A percentile compares a stretch with the other conserved stretches of the same genome.
These are phyloP conservation scores for Coregonus clupeaformis DNA, from an alignment of 2,113 vertebrate species.

Conservation along the genomic window DNA sequence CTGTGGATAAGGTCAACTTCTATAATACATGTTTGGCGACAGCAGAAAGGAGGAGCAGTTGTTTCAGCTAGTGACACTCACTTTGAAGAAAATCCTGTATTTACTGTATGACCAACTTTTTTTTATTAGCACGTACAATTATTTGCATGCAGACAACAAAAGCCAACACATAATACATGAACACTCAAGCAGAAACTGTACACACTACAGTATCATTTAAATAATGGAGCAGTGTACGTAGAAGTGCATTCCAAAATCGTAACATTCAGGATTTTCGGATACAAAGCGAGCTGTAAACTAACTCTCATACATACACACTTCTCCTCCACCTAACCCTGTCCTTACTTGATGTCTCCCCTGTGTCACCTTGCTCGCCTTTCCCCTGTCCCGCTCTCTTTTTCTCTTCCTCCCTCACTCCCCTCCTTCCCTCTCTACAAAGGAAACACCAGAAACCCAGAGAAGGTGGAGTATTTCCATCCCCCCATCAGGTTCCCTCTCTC, in stretches of 20 bases:
- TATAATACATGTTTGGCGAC: too few relatives aligned
- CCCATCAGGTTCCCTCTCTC: constrained; percentile 85
- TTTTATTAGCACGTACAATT: neutral
- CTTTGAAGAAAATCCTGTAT: too few relatives aligned
- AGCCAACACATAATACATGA: neutral
- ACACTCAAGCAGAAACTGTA: neutral
- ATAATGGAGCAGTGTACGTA: neutral
- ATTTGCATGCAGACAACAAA: neutral
- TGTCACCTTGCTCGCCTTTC: neutral
- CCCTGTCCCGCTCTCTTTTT: neutral
- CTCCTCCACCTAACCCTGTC: constrained; percentile 16
- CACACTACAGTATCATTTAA: neutral
- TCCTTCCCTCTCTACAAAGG: constrained; percentile 65
- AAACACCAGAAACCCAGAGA: constrained; percentile 87
- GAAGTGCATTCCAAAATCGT: neutral
- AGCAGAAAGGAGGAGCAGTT: neutral
- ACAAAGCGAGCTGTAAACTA: too few relatives aligned
- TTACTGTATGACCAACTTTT: neutral
- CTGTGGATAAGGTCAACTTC: too few relatives aligned
- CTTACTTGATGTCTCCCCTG: too few relatives aligned
- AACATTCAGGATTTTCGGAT: too few relatives aligned
- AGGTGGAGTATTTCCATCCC: constrained; percentile 88
- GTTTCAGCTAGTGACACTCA: neutral
- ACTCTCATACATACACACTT: neutral
- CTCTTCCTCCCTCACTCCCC: constrained; percentile 1